Evolutionary conservation across 1,140 invertebrate genomes (phyloP).

Genomic region (Telenomus remus): DNA sequence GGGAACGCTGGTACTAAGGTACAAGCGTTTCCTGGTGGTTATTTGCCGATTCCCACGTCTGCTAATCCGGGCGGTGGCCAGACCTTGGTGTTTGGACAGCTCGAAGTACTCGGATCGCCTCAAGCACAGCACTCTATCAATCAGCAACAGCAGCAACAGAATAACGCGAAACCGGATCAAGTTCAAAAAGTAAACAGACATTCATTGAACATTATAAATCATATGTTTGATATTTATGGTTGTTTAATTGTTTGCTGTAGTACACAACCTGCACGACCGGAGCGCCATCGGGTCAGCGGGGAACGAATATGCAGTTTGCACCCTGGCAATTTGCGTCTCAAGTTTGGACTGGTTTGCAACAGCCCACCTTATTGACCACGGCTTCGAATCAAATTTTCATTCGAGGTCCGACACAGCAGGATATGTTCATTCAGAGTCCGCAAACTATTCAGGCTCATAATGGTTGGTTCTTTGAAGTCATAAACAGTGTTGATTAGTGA

Average conservation of each 20-base stretch:
- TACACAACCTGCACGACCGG: conserved; percentile 79
- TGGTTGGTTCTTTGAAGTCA: conserved; percentile 71
- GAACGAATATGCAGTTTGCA: conserved; percentile 76
- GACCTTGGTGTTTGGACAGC: conserved; percentile 87
- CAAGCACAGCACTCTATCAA: conserved; percentile 74
- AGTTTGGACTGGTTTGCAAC: conserved; percentile 82
- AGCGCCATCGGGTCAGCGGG: conserved; percentile 78
- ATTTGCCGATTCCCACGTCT: conserved; percentile 84
- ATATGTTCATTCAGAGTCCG: conserved; percentile 92
- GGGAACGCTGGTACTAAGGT: conserved; percentile 78
- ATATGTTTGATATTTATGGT: too few relatives aligned
- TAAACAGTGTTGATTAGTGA: too few relatives aligned
- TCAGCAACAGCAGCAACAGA: conserved; percentile 71
- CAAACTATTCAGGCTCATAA: conserved; percentile 80
- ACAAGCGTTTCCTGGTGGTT: conserved; percentile 75
- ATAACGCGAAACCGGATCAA: conserved; percentile 69
- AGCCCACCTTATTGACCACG: conserved; percentile 78
- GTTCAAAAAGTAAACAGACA: conserved; percentile 69
- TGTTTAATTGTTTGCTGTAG: conserved; percentile 62
- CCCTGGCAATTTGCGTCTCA: conserved; percentile 80
- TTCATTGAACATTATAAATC: conserved; percentile 1
- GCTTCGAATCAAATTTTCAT: conserved; percentile 89
- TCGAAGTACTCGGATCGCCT: conserved; percentile 80
- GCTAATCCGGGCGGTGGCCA: conserved; percentile 84
- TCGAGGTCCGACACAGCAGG: conserved; percentile 83